Base-by-base conservation (phyloP, 2,113 vertebrate species). In the Ibidorhyncha struthersii region DNA sequence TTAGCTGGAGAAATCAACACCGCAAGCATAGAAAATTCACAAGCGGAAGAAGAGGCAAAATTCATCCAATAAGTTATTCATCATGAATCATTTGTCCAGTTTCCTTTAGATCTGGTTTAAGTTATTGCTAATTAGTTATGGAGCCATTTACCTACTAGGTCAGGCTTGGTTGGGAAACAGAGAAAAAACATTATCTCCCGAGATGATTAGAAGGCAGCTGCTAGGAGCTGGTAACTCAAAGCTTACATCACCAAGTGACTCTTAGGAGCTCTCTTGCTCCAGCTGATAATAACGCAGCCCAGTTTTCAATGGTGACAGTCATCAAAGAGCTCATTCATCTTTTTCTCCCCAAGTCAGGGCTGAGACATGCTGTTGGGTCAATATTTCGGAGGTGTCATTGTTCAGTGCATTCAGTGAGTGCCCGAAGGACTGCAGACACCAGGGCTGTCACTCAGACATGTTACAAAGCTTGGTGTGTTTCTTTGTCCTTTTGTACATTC, bases 1-100 rank as follows among this genome's bases (percentile, higher is more conserved):
- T 97, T 97, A 96, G 49, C 82, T 66, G 70, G 66, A 96, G 89
- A 96, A 96, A 96, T 95, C 91, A 93, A 94, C 91, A 88, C 66
- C 2, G 4, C 53, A 84, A 95, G 78, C 91, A 82, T 6, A 82
- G 59, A 96, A 92, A 96, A 96, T 82, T 91, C 86, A 94, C 66
- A 91, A 93, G 91, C 56, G 91, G 58, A 77, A 94, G 50, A 97
- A 86, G 61, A 85, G 55, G 89, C 26, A 91, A 93, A 94, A 94
- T 91, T 90, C 12, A 82, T 73, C 66, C 86, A 96, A 96, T 97
- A 96, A 93, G 96, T 97, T 88, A 96, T 97, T 96, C 81, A 96
- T 94, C 55, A 34, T 32, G 3, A 91, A 76, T 90, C 96, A 73
- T 88, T 96, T 77, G 70, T 85, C 78, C 66, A 36, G 81, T 85